Base-by-base conservation (phyloP, 2,113 vertebrate genomes). In the Anolis carolinensis region DNA sequence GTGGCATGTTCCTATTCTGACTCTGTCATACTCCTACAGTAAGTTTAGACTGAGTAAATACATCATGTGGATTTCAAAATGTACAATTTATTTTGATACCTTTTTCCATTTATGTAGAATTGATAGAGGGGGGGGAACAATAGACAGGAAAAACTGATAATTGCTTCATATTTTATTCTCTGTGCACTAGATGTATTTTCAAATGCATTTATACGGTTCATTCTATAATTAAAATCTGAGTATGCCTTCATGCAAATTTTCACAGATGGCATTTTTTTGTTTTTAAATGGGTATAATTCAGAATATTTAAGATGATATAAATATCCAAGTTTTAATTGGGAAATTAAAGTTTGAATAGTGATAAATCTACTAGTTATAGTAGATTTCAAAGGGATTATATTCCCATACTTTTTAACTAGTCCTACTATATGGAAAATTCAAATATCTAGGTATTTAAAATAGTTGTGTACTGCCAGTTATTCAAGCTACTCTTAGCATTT, bases 181-280 rank as follows among this genome's bases (percentile, higher is more conserved):
- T 73, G 21, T 88, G 44, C 88, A 88, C 85, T 84, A 93, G 88
- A 89, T 81, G 89, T 87, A 81, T 86, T 91, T 87, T 82, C 92
- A 81, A 93, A 91, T 86, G 50, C 85, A 85, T 93, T 94, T 83
- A 90, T 89, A 85, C 85, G 86, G 88, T 89, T 76, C 92, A 90
- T 93, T 88, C 10, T 93, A 88, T 94, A 95, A 94, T 95, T 95
- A 95, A 94, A 93, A 93, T 92, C 85, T 87, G 87, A 93, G n/a
- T 90, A 89, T 89, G 86, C 90, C 92, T 95, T 92, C 86, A 85
- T 94, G 90, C 93, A 88, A 86, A 89, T 94, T 91, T 87, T 94
- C 93, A 89, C 94, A 94, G 94, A 94, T 94, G 93, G 93, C 84
- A 92, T 91, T 93, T 59, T 78, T 95, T 86, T 93, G 86, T 94